phyloP scores from a whole-genome alignment of 1,140 invertebrate genomes.

The Euglossa dilemma region DNA sequence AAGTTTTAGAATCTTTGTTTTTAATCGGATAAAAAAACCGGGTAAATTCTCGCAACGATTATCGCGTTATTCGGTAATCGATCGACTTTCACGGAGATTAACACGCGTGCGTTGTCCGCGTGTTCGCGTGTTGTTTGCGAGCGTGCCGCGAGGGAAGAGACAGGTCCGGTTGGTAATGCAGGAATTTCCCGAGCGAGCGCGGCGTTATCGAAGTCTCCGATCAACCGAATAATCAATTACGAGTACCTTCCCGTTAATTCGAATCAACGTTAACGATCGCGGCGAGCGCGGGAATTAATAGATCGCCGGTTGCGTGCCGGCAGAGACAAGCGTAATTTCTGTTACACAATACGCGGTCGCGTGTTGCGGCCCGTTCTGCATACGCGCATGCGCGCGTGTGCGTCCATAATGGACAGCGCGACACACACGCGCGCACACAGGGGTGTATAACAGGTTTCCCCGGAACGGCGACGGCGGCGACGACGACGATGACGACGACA shows the following conservation, averaged over 20 bases:
- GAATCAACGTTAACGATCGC: neutral
- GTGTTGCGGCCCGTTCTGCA: conserved; percentile 10
- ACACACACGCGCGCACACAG: too few species aligned
- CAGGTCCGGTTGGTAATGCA: neutral
- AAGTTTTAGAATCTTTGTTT: too few species aligned
- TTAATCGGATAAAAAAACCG: too few species aligned
- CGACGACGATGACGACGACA: neutral
- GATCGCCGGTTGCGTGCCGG: conserved; percentile 23
- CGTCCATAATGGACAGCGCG: conserved; percentile 30
- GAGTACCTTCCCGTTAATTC: conserved; percentile 14
- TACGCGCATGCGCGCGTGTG: neutral
- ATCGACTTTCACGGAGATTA: too few species aligned
- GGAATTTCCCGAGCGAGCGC: neutral
- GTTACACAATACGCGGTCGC: conserved; percentile 38
- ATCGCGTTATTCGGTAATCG: too few species aligned
- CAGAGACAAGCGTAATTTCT: conserved; percentile 35
- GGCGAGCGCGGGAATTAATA: conserved; percentile 26
- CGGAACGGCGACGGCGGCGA: neutral
- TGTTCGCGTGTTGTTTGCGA: too few species aligned
- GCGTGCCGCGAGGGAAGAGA: too few species aligned
- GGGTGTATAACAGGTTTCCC: conserved; percentile 33
- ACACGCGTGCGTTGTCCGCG: too few species aligned
- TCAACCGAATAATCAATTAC: conserved; percentile 4
- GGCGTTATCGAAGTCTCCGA: neutral
- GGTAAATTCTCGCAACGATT: too few species aligned